These are phyloP conservation scores for Caradrina kadenii DNA, from an alignment of 2,888 invertebrate genomes.

Conservation along the genomic window DNA sequence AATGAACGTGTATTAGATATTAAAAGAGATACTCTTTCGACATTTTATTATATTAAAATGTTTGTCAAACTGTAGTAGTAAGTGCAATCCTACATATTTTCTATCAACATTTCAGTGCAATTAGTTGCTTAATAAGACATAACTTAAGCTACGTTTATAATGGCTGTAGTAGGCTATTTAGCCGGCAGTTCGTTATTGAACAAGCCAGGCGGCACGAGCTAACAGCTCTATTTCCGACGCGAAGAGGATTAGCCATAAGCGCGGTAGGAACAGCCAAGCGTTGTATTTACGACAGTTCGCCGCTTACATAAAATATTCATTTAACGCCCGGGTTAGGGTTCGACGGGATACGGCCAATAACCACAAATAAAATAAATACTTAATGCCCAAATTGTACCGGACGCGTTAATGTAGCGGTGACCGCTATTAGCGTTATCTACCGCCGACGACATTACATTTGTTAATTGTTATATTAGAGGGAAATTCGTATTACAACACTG, in stretches of 20 bases:
- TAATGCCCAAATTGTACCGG: conserved; percentile 60
- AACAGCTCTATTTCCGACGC: conserved; percentile 43
- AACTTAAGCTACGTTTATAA: neutral
- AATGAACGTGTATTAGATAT: conserved; percentile 11
- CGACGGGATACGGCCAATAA: conserved; percentile 67
- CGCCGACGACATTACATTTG: conserved; percentile 6
- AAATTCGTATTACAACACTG: conserved; percentile 2
- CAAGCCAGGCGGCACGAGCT: conserved; percentile 30
- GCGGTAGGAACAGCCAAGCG: conserved; percentile 55
- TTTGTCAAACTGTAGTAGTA: neutral
- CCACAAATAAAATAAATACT: conserved; percentile 72
- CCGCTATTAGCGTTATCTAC: conserved; percentile 34
- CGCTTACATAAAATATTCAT: conserved; percentile 72
- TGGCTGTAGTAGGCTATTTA: conserved; percentile 1
- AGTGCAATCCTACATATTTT: conserved; percentile 1
- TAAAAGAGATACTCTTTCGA: neutral
- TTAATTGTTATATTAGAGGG: conserved; percentile 4
- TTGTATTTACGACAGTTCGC: conserved; percentile 67
- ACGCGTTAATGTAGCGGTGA: conserved; percentile 58
- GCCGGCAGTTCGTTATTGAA: conserved; percentile 7
- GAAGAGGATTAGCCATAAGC: conserved; percentile 63
- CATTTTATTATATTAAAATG: neutral
- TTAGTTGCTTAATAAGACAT: neutral
- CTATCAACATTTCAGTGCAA: neutral
- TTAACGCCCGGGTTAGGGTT: conserved; percentile 57